A percentile compares a stretch with the other conserved stretches of the same genome.
Evolutionary conservation across 2,888 invertebrate genomes (phyloP).

Genomic region (Cephus pulcher): DNA sequence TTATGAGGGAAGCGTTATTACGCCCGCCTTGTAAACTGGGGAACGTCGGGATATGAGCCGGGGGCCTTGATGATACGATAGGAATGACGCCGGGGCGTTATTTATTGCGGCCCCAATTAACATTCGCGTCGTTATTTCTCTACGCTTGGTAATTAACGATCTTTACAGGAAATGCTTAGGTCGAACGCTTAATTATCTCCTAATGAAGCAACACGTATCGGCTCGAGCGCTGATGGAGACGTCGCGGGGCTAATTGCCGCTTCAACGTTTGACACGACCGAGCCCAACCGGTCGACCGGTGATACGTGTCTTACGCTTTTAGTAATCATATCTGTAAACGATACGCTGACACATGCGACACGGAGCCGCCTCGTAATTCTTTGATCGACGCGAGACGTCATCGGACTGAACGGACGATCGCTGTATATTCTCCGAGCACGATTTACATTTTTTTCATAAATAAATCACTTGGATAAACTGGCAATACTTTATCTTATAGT

Average conservation of each 20-base stretch:
- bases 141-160: constrained; percentile 22
- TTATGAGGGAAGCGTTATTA: neutral
- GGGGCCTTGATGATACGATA: neutral
- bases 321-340: constrained; percentile 8
- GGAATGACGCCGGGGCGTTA: constrained; percentile 12
- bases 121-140: constrained; percentile 28
- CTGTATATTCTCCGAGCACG: neutral
- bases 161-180: constrained; percentile 46
- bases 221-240: constrained; percentile 49
- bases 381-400: neutral
- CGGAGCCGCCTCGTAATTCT: neutral
- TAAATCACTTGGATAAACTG: neutral
- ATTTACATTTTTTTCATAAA: neutral
- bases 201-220: constrained; percentile 49
- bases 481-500: neutral
- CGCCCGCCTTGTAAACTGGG: neutral
- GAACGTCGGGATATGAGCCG: neutral
- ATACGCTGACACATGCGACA: neutral
- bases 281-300: neutral
- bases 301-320: neutral
- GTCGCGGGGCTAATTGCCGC: constrained; percentile 51
- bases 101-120: constrained; percentile 29
- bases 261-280: constrained; percentile 3
- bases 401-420: neutral
- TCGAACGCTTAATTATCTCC: constrained; percentile 47